Evolutionary conservation across 2,113 vertebrate genomes (phyloP).

Genomic region (Cisticola juncidis): DNA sequence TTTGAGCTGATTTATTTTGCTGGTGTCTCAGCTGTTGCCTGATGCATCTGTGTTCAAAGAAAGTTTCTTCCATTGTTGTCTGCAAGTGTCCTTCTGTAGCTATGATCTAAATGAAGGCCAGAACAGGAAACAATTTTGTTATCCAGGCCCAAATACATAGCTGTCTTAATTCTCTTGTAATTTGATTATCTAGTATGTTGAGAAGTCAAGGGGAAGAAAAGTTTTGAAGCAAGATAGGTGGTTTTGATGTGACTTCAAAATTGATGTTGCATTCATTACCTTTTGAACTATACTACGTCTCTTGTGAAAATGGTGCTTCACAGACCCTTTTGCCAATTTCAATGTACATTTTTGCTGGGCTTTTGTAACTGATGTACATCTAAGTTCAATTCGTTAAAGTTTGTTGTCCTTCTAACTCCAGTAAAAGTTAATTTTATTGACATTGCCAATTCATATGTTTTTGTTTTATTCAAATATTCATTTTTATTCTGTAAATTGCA

Average conservation of each 20-base stretch:
- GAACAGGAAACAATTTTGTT: background rate
- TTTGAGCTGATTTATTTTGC: background rate
- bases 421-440: background rate
- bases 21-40: background rate
- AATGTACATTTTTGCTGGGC: background rate
- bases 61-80: background rate
- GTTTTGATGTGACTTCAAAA: background rate
- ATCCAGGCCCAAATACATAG: background rate
- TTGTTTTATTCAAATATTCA: background rate
- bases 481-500: conserved; percentile 27
- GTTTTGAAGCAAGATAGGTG: background rate
- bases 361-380: background rate
- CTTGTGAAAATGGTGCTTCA: background rate
- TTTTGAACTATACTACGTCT: background rate
- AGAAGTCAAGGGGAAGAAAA: background rate
- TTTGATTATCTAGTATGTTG: background rate
- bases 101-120: background rate
- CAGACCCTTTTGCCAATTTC: background rate
- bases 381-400: background rate
- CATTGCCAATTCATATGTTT: background rate
- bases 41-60: background rate
- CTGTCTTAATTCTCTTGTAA: background rate
- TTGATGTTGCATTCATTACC: background rate
- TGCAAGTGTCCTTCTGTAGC: background rate
- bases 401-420: background rate